A percentile compares a stretch with the other conserved stretches of the same genome.
Evolutionary conservation across 2,113 vertebrate species (phyloP).

Genomic region (Amblyornis subalaris): DNA sequence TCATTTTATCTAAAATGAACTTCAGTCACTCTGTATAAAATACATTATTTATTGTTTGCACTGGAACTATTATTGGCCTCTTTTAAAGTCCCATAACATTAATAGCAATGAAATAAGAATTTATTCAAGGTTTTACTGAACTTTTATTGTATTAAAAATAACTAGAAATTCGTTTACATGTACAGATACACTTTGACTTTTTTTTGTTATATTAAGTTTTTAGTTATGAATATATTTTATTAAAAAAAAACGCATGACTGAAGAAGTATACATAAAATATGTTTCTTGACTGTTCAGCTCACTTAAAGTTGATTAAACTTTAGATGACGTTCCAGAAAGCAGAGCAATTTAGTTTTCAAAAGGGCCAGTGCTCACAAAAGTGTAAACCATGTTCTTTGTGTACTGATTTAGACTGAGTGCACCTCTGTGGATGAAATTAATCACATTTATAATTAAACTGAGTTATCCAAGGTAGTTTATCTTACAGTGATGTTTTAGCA

Average conservation of each 20-base stretch:
- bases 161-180: background rate
- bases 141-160: background rate
- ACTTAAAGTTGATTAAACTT: background rate
- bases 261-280: background rate
- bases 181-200: background rate
- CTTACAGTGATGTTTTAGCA: background rate
- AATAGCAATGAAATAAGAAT: background rate
- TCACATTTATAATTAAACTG: background rate
- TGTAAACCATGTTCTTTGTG: background rate
- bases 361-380: background rate
- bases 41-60: background rate
- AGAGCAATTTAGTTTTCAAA: background rate
- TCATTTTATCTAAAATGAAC: background rate
- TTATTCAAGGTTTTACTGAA: background rate
- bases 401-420: background rate
- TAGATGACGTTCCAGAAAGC: background rate
- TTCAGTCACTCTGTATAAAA: background rate
- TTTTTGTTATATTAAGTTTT: background rate
- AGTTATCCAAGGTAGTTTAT: background rate
- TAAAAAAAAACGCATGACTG: fast-evolving
- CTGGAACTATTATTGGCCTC: background rate
- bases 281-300: background rate
- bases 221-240: background rate
- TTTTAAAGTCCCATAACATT: background rate
- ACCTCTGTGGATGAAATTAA: background rate